Evolutionary conservation across 2,797 vertebrate species (phyloP).

Genomic region (Galaxias olidus): DNA sequence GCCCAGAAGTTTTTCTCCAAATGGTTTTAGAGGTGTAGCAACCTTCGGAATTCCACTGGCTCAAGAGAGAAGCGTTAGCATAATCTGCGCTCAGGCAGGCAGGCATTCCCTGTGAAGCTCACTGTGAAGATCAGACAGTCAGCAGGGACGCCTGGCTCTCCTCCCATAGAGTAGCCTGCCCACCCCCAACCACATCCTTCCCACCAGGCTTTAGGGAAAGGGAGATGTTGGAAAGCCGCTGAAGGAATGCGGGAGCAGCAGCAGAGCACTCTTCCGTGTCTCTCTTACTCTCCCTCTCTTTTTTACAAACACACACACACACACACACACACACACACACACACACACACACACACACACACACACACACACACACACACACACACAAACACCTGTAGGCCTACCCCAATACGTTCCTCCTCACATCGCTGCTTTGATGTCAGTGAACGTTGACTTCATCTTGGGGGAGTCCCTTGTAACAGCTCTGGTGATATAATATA

Average conservation of each 20-base stretch:
- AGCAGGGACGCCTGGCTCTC: constrained; percentile 43
- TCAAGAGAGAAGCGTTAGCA: background rate
- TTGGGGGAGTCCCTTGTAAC: constrained; percentile 56
- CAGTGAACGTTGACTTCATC: constrained; percentile 45
- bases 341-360: constrained; percentile 6
- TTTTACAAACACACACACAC: too few species aligned
- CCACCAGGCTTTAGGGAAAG: constrained; percentile 37
- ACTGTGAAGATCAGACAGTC: constrained; percentile 50
- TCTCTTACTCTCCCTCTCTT: too few species aligned
- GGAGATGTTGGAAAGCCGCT: background rate
- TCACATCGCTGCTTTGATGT: constrained; percentile 65
- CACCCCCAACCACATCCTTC: constrained; percentile 47
- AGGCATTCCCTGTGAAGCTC: constrained; percentile 23
- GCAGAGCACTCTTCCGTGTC: background rate
- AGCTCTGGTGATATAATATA: constrained; percentile 58
- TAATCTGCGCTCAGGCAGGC: too few species aligned
- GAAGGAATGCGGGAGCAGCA: background rate
- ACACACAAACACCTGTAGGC: constrained; percentile 11
- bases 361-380: constrained; percentile 10
- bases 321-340: too few species aligned
- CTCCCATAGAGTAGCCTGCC: constrained; percentile 42
- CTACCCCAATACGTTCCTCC: background rate
- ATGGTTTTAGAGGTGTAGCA: background rate
- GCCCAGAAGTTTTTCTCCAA: background rate
- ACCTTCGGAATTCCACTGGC: constrained; percentile 8